A percentile compares a stretch with the other conserved stretches of the same genome.
Conservation (phyloP, 2,797 vertebrate genomes). For the Simalia tracyae region DNA sequence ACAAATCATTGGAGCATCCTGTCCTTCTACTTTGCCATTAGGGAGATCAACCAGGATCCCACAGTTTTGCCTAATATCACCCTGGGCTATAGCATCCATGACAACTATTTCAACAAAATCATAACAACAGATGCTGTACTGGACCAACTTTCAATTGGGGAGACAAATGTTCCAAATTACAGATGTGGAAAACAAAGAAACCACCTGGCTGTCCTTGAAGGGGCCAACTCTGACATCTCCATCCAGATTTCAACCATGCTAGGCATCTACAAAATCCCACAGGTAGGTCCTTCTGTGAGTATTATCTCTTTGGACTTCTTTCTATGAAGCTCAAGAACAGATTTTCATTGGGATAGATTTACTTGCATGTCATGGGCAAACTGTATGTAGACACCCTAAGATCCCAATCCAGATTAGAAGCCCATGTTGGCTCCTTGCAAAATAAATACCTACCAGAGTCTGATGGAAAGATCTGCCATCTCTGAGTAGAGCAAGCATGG, state of each 20-base stretch:
- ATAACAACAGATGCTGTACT: neutral
- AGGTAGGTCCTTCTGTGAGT: neutral
- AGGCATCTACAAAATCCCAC: constrained; percentile 2
- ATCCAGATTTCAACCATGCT: neutral
- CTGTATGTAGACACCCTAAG: neutral
- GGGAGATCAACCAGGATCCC: neutral
- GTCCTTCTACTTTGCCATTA: neutral
- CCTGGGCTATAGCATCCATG: neutral
- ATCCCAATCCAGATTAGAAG: neutral
- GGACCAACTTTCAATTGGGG: neutral
- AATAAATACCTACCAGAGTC: neutral
- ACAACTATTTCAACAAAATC: neutral
- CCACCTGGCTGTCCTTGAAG: neutral
- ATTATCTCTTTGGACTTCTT: neutral
- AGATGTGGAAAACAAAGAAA: neutral
- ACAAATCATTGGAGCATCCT: neutral
- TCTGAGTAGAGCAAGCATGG: neutral
- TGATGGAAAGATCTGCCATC: neutral
- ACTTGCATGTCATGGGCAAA: neutral
- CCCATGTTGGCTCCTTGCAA: neutral
- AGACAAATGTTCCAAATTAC: neutral
- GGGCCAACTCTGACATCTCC: neutral
- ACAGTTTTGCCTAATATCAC: neutral
- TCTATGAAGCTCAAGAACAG: no score
- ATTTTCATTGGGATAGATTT: neutral